Percentiles rank a stretch among this genome's conserved stretches.
These are phyloP conservation scores for Nasonia oneida DNA, from an alignment of 2,888 invertebrate genomes.

Conservation along the genomic window DNA sequence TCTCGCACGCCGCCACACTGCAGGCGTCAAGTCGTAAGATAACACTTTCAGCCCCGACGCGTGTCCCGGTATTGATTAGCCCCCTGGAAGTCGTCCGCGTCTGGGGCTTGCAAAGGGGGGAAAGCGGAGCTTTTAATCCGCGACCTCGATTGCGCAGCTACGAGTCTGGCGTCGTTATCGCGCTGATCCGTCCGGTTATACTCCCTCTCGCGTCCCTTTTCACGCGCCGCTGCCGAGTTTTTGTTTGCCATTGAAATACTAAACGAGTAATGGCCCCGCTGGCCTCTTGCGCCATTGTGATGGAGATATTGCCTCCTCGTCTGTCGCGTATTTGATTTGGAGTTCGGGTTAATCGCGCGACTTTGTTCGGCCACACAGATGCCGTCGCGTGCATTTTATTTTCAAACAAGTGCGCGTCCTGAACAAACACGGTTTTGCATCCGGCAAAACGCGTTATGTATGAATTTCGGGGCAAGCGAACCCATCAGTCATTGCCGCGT, in stretches of 20 bases:
- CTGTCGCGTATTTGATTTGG: slow-evolving; percentile 8
- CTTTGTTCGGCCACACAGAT: neutral
- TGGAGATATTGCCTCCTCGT: neutral
- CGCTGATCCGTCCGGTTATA: slow-evolving; percentile 40
- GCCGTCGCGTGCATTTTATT: neutral
- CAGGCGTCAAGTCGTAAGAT: slow-evolving; percentile 26
- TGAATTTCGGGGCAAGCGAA: neutral
- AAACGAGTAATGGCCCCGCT: slow-evolving; percentile 40
- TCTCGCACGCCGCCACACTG: neutral
- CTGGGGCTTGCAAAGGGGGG: slow-evolving; percentile 48
- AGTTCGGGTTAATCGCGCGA: slow-evolving; percentile 3
- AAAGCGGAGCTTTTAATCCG: slow-evolving; percentile 63
- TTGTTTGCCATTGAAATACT: slow-evolving; percentile 47
- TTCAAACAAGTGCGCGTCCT: neutral
- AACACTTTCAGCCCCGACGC: slow-evolving; percentile 17
- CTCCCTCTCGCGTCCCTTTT: slow-evolving; percentile 25
- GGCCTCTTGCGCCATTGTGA: slow-evolving; percentile 7
- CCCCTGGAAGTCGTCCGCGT: neutral
- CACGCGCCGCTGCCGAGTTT: slow-evolving; percentile 47
- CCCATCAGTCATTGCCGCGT: neutral
- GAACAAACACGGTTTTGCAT: too few species aligned
- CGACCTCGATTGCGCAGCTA: slow-evolving; percentile 52
- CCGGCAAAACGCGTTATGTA: too few species aligned
- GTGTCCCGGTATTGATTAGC: slow-evolving; percentile 53
- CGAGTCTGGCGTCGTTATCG: slow-evolving; percentile 46